Base-by-base conservation (phyloP, 2,888 invertebrate genomes). In the Molanna angustata region DNA sequence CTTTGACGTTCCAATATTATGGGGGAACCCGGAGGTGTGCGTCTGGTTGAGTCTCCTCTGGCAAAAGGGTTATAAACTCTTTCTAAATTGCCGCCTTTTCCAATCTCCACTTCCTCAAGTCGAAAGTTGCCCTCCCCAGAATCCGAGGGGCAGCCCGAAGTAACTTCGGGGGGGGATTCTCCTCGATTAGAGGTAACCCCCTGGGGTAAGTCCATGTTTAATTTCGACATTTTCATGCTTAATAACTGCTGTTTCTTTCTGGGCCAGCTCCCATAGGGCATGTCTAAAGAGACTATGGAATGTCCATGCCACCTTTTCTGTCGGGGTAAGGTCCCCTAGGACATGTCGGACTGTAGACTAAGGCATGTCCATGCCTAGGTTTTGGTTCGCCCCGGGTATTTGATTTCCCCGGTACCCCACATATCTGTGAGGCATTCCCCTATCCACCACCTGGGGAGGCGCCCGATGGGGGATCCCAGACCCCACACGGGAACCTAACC, bases 401-500 rank as follows among this genome's bases (percentile, higher is more conserved):
- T 37, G 3, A 37, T 37, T 37, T 37, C 37, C 37, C 18, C 17
- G 37, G 17, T 37, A 37, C 17, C 37, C 16, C 37, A 37, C 11
- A 16, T 37, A 16, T 16, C 37, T 16, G 37, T 37, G 37, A 37
- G 13, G 37, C 17, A 3, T 37, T 37, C 37, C 37, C 17, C 37
- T 37, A 37, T 37, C 37, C 37, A 17, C 37, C 37, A 37, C 37
- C 37, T 16, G 37, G 17, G 37, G 37, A 37, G 17, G 37, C 37
- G 37, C 37, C 18, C 37, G 18, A 37, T 37, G 37, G 37, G 37
- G 37, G 37, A 37, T 13, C 37, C 14, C 3, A 37, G 18, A 37
- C 37, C 37, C 37, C 37, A 4, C 37, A 37, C 37, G 37, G 37
- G 37, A 37, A 37, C 18, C n/a, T n/a, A n/a, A n/a, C n/a, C n/a